A percentile compares a stretch with the other conserved stretches of the same genome.
phyloP scores from a whole-genome alignment of 2,797 vertebrate genomes.

The Ceyx erithaca region DNA sequence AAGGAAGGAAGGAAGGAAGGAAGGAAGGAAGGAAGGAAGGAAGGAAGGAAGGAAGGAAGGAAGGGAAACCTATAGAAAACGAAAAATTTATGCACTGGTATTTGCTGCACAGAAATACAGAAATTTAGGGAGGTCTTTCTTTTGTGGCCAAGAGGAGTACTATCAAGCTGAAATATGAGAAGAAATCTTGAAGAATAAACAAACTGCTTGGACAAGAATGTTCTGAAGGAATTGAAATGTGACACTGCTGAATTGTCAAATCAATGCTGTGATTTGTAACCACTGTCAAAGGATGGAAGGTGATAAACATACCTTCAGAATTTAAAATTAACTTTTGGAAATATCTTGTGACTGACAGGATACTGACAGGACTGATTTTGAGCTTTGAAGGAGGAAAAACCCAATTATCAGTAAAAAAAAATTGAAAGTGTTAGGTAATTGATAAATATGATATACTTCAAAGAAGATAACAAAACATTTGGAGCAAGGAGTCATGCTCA shows the following conservation, averaged over 20 bases:
- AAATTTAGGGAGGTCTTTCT: neutral
- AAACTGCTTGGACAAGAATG: neutral
- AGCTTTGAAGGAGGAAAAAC: neutral
- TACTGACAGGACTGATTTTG: neutral
- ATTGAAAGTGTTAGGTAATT: neutral
- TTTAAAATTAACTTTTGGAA: conserved; percentile 9
- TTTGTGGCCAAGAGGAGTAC: neutral
- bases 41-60: too few relatives aligned
- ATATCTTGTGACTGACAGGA: neutral
- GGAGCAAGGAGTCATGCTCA: neutral
- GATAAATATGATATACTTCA: neutral
- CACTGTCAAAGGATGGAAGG: neutral
- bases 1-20: too few relatives aligned
- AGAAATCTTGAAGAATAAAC: neutral
- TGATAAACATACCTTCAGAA: neutral
- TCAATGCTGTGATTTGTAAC: neutral
- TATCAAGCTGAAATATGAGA: neutral
- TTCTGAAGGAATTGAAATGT: neutral
- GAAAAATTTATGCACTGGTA: neutral
- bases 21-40: neutral
- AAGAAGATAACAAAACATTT: neutral
- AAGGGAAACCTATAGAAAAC: neutral
- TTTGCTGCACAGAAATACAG: neutral
- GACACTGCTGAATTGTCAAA: neutral
- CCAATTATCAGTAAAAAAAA: neutral